These are phyloP conservation scores for Saturnia japonica DNA, from an alignment of 2,888 invertebrate species.

Conservation along the genomic window DNA sequence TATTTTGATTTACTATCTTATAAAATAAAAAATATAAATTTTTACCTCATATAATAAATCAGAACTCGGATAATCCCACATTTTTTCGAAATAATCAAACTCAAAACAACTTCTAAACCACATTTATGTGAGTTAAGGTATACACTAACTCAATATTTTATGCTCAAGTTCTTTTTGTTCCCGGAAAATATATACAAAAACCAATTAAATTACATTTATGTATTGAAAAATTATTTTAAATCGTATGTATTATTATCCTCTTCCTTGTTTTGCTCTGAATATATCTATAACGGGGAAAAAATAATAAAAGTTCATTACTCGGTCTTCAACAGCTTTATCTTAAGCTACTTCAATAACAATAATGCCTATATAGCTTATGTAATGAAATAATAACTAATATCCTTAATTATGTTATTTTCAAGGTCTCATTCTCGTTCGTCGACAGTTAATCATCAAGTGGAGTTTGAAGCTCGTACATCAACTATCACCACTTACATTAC, in stretches of 20 bases:
- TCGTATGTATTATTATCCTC: slow-evolving; percentile 32
- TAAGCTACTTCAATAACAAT: background rate
- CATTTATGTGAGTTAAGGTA: slow-evolving; percentile 25
- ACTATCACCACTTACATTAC: background rate
- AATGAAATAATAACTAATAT: slow-evolving; percentile 11
- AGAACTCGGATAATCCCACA: slow-evolving; percentile 49
- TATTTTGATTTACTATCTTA: background rate
- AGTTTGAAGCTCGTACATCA: too few relatives aligned
- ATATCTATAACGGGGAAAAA: slow-evolving; percentile 32
- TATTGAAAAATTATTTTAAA: slow-evolving; percentile 42
- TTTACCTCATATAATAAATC: slow-evolving; percentile 51
- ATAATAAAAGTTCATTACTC: slow-evolving; percentile 17
- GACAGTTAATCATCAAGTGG: background rate
- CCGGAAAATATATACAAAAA: slow-evolving; percentile 50
- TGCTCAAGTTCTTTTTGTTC: slow-evolving; percentile 33
- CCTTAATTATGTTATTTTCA: background rate
- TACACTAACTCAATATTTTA: slow-evolving; percentile 26
- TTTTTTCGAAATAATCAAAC: slow-evolving; percentile 25
- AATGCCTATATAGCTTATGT: background rate
- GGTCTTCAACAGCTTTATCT: background rate
- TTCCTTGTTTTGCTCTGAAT: slow-evolving; percentile 42
- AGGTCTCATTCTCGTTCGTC: background rate
- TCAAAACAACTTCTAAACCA: slow-evolving; percentile 25
- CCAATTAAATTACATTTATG: slow-evolving; percentile 36
- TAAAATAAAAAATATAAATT: slow-evolving; percentile 9